Conservation (phyloP, 2,888 invertebrate species). For the Leptinotarsa peninsularis region DNA sequence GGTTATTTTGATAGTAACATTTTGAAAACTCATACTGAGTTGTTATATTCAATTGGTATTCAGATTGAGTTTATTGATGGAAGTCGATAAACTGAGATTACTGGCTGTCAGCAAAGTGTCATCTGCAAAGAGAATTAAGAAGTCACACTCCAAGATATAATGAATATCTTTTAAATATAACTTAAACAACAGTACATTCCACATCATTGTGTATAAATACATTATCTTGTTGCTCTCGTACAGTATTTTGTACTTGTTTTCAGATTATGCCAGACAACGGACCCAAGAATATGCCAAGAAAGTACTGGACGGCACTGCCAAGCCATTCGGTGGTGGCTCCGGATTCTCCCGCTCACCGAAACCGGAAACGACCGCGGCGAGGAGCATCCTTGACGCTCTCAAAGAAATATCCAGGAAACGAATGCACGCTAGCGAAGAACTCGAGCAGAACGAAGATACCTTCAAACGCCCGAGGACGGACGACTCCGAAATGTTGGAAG, state of each 20-base stretch:
- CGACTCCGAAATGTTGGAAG: slow-evolving; percentile 38
- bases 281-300: slow-evolving; percentile 52
- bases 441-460: slow-evolving; percentile 51
- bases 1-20: no score
- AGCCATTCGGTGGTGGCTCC: slow-evolving; percentile 35
- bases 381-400: slow-evolving; percentile 70
- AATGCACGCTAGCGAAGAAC: slow-evolving; percentile 66
- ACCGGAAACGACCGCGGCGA: slow-evolving; percentile 20
- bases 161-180: no score
- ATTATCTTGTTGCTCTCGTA: no score
- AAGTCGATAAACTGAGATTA: no score
- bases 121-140: no score
- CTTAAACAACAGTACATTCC: no score
- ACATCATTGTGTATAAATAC: no score
- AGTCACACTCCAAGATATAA: no score
- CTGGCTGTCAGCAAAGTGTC: no score
- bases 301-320: slow-evolving; percentile 52
- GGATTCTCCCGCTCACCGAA: slow-evolving; percentile 8
- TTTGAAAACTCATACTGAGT: background rate
- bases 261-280: slow-evolving; percentile 48
- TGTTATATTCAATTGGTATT: slow-evolving; percentile 4
- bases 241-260: slow-evolving; percentile 29
- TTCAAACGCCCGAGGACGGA: slow-evolving; percentile 56
- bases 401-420: slow-evolving; percentile 71
- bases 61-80: background rate